These are phyloP conservation scores for Lampropteryx suffumata DNA, from an alignment of 2,888 invertebrate genomes.

Conservation along the genomic window DNA sequence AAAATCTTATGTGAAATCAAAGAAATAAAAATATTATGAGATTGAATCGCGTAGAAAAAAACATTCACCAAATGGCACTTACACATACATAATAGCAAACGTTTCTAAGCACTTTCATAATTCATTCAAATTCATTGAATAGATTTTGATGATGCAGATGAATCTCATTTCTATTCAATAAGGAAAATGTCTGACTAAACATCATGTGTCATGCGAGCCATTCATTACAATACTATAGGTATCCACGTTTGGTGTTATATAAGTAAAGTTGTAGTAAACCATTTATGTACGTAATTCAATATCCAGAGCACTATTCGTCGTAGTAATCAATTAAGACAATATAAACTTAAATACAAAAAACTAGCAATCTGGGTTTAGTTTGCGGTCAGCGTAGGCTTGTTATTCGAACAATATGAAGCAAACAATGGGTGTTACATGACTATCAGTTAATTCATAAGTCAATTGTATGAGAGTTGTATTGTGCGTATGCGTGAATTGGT, in stretches of 20 bases:
- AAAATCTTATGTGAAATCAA: no score
- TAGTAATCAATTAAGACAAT: not conserved
- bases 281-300: no score
- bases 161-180: constrained; percentile 15
- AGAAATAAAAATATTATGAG: no score
- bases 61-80: no score
- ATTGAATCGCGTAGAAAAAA: no score
- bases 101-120: constrained; percentile 20
- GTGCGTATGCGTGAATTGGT: constrained; percentile 61
- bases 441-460: constrained; percentile 39
- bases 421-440: constrained; percentile 41
- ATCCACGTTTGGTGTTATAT: no score
- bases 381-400: constrained; percentile 1
- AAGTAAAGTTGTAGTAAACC: no score
- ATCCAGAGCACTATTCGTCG: not conserved
- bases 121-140: constrained; percentile 4
- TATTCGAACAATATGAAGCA: constrained; percentile 26
- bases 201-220: not conserved
- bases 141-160: constrained; percentile 11
- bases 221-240: not conserved
- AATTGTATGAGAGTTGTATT: constrained; percentile 38
- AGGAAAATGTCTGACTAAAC: not conserved
- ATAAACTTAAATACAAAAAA: no score
- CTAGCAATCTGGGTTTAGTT: not conserved
- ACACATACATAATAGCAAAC: no score